Percentiles rank a stretch among this genome's conserved stretches.
phyloP scores from a whole-genome alignment of 2,797 vertebrate genomes.

The Rallus crepitans region DNA sequence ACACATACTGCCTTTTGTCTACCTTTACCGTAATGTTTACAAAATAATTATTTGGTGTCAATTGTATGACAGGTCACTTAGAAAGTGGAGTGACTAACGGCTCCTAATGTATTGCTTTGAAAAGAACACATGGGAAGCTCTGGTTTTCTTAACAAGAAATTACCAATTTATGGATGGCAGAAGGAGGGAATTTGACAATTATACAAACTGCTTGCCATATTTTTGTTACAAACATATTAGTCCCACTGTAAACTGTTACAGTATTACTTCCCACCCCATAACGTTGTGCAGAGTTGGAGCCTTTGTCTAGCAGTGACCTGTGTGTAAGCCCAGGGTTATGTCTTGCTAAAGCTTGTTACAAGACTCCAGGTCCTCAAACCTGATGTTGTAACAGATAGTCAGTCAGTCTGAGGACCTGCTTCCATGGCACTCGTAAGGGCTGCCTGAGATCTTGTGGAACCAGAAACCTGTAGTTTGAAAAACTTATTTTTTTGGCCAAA shows the following conservation, averaged over 20 bases:
- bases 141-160: background rate
- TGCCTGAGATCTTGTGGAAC: background rate
- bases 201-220: background rate
- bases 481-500: background rate
- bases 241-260: background rate
- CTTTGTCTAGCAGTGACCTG: background rate
- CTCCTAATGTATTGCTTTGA: background rate
- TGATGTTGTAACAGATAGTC: background rate
- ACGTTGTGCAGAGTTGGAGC: background rate
- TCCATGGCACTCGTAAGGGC: background rate
- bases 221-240: background rate
- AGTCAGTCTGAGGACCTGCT: accelerated
- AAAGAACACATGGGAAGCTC: background rate
- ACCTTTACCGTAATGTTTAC: background rate
- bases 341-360: background rate
- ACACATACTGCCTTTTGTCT: background rate
- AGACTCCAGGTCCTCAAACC: background rate
- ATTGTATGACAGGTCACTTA: background rate
- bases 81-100: background rate
- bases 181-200: background rate
- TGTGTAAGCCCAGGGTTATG: background rate
- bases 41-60: background rate
- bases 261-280: background rate
- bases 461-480: background rate
- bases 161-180: background rate